phyloP scores from a whole-genome alignment of 1,140 invertebrate species.

The Calosoma granatense region DNA sequence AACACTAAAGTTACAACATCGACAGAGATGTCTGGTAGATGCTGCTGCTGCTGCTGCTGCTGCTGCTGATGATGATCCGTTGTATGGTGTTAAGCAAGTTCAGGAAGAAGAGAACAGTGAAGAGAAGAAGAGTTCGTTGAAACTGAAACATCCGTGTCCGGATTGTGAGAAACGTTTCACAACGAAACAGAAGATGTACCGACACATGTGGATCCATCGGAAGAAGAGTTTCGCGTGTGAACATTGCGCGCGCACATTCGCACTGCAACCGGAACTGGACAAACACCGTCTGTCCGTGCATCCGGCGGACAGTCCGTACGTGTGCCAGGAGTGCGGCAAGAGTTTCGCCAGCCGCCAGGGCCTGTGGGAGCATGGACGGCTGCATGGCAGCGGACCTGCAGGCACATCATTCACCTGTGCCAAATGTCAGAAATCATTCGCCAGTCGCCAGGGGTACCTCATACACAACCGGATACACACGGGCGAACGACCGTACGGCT shows the following conservation, averaged over 20 bases:
- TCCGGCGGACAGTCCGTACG: conserved; percentile 37
- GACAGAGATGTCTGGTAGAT: background rate
- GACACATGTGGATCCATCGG: conserved; percentile 42
- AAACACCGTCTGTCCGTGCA: conserved; percentile 36
- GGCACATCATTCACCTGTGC: conserved; percentile 47
- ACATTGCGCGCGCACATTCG: conserved; percentile 36
- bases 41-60: no score
- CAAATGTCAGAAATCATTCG: conserved; percentile 40
- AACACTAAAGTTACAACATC: background rate
- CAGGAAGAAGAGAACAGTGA: background rate
- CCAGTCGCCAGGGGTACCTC: conserved; percentile 54
- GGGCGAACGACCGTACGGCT: conserved; percentile 55
- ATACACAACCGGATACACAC: conserved; percentile 53
- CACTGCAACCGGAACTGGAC: conserved; percentile 35
- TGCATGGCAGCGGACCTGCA: conserved; percentile 35
- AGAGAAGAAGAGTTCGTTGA: background rate
- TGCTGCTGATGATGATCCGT: no score
- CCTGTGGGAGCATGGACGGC: conserved; percentile 40
- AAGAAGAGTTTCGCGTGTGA: conserved; percentile 40
- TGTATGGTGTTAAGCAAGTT: background rate
- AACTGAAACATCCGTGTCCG: conserved; percentile 33
- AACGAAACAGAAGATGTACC: conserved; percentile 41
- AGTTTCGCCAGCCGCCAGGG: conserved; percentile 39
- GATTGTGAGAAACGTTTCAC: conserved; percentile 41
- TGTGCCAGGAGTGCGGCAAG: conserved; percentile 38